Evolutionary conservation across 2,888 invertebrate species (phyloP).

Genomic region (Tricholauxania praeusta): DNA sequence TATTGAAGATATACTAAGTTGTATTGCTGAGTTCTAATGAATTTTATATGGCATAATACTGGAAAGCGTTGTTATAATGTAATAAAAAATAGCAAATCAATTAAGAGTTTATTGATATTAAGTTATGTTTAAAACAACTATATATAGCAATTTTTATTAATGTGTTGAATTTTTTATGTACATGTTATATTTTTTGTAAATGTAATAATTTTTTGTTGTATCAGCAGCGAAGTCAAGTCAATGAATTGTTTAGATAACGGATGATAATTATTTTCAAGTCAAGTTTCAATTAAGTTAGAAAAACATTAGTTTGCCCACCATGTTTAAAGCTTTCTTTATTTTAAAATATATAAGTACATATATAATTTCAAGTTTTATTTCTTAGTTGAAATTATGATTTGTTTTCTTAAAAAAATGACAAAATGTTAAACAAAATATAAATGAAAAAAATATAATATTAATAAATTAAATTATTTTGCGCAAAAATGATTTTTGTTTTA

Average conservation of each 20-base stretch:
- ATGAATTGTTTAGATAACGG: not conserved
- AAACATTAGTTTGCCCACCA: constrained; percentile 16
- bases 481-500: not conserved
- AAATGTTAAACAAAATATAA: constrained; percentile 9
- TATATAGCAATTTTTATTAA: constrained; percentile 19
- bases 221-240: constrained; percentile 35
- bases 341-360: not conserved
- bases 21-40: constrained; percentile 18
- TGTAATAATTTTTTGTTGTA: constrained; percentile 32
- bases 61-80: constrained; percentile 24
- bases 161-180: constrained; percentile 27
- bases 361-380: constrained; percentile 6
- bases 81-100: constrained; percentile 18
- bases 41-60: constrained; percentile 4
- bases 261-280: not conserved
- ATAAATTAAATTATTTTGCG: constrained; percentile 25
- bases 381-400: constrained; percentile 7
- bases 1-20: constrained; percentile 21
- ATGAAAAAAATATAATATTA: constrained; percentile 6
- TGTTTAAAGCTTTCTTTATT: constrained; percentile 17
- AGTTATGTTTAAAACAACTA: constrained; percentile 23
- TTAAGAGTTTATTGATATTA: constrained; percentile 17
- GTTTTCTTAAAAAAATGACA: not conserved
- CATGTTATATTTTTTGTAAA: constrained; percentile 22
- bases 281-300: constrained; percentile 2